Base-by-base conservation (phyloP, 2,888 invertebrate genomes). In the Lepidocyrtinus sp. region DNA sequence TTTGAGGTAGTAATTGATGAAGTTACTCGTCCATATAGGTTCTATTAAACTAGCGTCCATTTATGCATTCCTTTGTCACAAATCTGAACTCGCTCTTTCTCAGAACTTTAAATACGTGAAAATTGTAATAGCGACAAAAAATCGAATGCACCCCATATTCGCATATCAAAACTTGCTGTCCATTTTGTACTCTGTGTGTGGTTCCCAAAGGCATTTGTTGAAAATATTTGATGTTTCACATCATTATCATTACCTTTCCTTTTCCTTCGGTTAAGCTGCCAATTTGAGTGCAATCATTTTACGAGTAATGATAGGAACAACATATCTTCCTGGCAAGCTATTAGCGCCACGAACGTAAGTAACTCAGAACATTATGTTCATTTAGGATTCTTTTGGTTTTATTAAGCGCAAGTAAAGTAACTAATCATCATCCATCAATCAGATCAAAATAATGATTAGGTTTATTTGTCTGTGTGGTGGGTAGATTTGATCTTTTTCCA, bases 141-240 rank as follows among this genome's bases (percentile, higher is more conserved):
- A n/a, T n/a, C n/a, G n/a, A 50, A 50, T 17, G 50, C 50, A 50
- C 50, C 50, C 50, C 50, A 50, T 50, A 7, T 50, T 50, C 15
- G 50, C 50, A 12, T 50, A 50, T 50, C 50, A 50, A 50, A 50
- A 17, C 17, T 36, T 50, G 17, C 17, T 50, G 17, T 17, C 50
- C 17, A 2, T 50, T 50, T 50, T 50, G 50, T 75, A 25, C 73
- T 50, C 19, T 76, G 76, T 76, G 76, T 76, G 76, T 76, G 76
- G 76, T 70, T 70, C 70, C 45, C 64, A 70, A 50, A 76, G 70
- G 70, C 76, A 22, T 75, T 50, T 50, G 50, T 50, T 50, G 50
- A 50, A 50, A 50, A 50, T 50, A 50, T 50, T 50, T 50, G 50
- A 50, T 50, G 50, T 21, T 67, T 74, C 59, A 73, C 65, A 65